These are phyloP conservation scores for Batillaria attramentaria DNA, from an alignment of 1,140 invertebrate genomes.

Conservation along the genomic window DNA sequence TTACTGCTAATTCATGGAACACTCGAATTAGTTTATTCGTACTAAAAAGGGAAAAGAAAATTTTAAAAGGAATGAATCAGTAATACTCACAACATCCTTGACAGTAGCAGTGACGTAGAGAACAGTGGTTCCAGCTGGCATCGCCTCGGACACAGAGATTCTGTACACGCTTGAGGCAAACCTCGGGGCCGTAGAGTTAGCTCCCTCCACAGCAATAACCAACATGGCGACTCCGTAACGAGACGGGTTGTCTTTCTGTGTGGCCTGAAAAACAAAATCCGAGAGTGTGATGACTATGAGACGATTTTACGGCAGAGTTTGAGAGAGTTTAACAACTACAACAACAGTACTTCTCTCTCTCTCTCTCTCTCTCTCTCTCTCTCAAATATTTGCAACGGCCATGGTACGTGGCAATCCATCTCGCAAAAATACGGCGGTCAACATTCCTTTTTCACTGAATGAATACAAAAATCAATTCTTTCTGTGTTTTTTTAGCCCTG, in stretches of 20 bases:
- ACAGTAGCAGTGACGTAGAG: constrained; percentile 83
- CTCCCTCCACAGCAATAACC: constrained; percentile 29
- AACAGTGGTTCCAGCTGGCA: constrained; percentile 46
- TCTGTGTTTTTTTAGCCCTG: background rate
- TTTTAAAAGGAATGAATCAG: background rate
- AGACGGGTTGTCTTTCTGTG: constrained; percentile 45
- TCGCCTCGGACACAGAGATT: constrained; percentile 76
- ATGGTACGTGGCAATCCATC: too few species aligned
- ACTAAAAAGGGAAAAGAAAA: background rate
- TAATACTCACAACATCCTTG: constrained; percentile 74
- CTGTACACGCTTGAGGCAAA: constrained; percentile 81
- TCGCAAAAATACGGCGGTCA: too few species aligned
- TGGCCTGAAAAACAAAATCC: constrained; percentile 32
- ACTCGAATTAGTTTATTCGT: background rate
- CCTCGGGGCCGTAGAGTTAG: constrained; percentile 85
- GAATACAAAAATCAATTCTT: background rate
- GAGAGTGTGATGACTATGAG: too few species aligned
- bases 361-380: too few species aligned
- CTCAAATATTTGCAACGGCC: too few species aligned
- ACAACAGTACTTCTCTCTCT: too few species aligned
- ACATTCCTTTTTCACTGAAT: background rate
- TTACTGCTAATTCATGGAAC: too few species aligned
- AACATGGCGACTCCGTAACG: constrained; percentile 47
- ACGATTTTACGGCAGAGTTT: too few species aligned
- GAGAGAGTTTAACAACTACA: background rate